phyloP scores from a whole-genome alignment of 64 coral and sea anemone genomes.

The Dendrophyllia cribrosa region DNA sequence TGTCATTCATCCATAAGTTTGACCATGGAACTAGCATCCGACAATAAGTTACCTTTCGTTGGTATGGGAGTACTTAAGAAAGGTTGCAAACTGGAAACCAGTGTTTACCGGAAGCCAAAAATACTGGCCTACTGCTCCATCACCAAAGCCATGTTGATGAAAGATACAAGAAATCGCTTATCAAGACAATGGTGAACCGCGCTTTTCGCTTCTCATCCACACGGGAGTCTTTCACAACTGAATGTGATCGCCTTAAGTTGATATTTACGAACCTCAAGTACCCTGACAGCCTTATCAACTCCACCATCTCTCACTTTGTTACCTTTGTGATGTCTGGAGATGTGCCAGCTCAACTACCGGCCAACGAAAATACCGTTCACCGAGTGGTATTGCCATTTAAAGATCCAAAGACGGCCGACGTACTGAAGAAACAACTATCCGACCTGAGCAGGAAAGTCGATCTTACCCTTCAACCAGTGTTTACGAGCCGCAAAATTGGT shows the following conservation, averaged over 20 bases:
- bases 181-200: constrained; percentile 19
- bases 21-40: constrained; percentile 50
- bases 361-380: constrained; percentile 69
- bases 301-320: constrained; percentile 65
- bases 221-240: constrained; percentile 46
- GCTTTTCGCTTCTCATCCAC: constrained; percentile 16
- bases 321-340: constrained; percentile 46
- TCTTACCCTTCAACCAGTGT: constrained; percentile 25
- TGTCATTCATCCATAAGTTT: constrained; percentile 41
- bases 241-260: too few species aligned
- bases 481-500: constrained; percentile 30
- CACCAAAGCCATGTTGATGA: constrained; percentile 38
- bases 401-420: constrained; percentile 63
- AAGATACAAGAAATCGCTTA: too few species aligned
- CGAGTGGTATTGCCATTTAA: constrained; percentile 62
- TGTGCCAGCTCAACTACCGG: constrained; percentile 48
- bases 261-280: too few species aligned
- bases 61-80: constrained; percentile 28
- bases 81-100: constrained; percentile 26
- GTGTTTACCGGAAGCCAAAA: constrained; percentile 49
- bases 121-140: constrained; percentile 45
- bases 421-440: constrained; percentile 27
- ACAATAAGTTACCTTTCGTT: constrained; percentile 31
- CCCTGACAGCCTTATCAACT: constrained; percentile 45
- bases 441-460: constrained; percentile 52